Base-by-base conservation (phyloP, 2,888 invertebrate species). In the Troilus luridus region DNA sequence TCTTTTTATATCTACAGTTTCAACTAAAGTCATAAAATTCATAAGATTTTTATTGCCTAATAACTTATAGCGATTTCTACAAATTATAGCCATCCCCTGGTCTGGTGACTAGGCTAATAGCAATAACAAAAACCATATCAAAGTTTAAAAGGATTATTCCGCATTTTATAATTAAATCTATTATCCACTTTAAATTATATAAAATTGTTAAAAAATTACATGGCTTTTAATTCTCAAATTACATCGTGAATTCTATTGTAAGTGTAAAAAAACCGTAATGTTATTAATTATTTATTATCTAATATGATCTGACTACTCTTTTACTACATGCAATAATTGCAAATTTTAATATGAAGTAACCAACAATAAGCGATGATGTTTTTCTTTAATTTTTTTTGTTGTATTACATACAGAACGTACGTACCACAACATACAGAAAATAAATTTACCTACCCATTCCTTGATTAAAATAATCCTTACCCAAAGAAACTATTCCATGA, bases 191-290 rank as follows among this genome's bases (percentile, higher is more conserved):
- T 77, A 77, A 77, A 41, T 77, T 77, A 72, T 72, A 72, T 72
- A 77, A 77, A 77, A 77, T 67, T 67, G 41, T 41, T 77, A 77
- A 77, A 77, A 41, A 41, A 27, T 41, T 77, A 77, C 72, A 77
- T 77, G 17, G 41, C 41, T 17, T 41, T 8, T 24, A 77, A 77
- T 17, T 27, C 17, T 11, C 14, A 12, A 27, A 27, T 72, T 72
- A 72, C 14, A 27, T 27, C 5, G 72, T 14, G 1, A 12, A 24
- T 67, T 24, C 67, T 24, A 67, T 67, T 67, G 24, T 24, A 6
- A 11, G n/a, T 67, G 41, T 5, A 41, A 67, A 24, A 9, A 5
- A 0, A 11, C 24, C n/a, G 1, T 10, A 24, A 11, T 24, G 24
- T 1, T 24, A 24, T 67, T 67, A 62, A 8, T 21, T 62, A 62